Evolutionary conservation across 1,140 invertebrate species (phyloP), one percentile per base, ranked within the genome.

Genomic region (Wasmannia auropunctata): DNA sequence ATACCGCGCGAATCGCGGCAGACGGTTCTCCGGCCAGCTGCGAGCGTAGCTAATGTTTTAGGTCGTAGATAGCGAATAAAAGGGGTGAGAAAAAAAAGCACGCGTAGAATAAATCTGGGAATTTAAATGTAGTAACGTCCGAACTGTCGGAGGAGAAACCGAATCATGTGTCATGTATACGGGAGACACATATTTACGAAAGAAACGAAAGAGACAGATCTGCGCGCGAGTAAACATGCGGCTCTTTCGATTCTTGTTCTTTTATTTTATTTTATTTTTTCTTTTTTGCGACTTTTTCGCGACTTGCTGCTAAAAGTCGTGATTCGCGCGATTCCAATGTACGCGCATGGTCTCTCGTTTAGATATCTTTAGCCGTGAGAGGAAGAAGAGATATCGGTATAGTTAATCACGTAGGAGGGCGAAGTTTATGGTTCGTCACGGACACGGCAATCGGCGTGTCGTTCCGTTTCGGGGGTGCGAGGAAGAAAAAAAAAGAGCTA

Each of bases 181-280:
- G 72, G n/a, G n/a, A n/a, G n/a, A n/a, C n/a, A 65, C 77, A 84
- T 56, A 90, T 80, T 81, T 80, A 70, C 74, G 86, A 70, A 85
- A 70, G 54, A 88, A 91, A 76, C 69, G 80, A 86, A n/a, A 40
- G 62, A 60, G 65, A 43, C 72, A 90, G 31, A 19, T 56, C 43
- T 91, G 90, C 92, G 92, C 92, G 92, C 91, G 92, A 88, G 91
- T 90, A 91, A 85, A 75, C 86, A 91, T 86, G 92, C 60, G 75
- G 31, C 25, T 43, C 58, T 92, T 91, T 92, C 87, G 88, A 91
- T 40, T 51, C 37, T 76, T 37, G 7, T 91, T 90, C 87, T 91
- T 91, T 85, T 60, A 56, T 67, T 86, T 54, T 51, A 19, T 91
- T 86, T 56, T 65, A n/a, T n/a, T 62, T 83, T 83, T 67, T 25